These are phyloP conservation scores for Metopia argyrocephala DNA, from an alignment of 2,888 invertebrate species.

Conservation along the genomic window DNA sequence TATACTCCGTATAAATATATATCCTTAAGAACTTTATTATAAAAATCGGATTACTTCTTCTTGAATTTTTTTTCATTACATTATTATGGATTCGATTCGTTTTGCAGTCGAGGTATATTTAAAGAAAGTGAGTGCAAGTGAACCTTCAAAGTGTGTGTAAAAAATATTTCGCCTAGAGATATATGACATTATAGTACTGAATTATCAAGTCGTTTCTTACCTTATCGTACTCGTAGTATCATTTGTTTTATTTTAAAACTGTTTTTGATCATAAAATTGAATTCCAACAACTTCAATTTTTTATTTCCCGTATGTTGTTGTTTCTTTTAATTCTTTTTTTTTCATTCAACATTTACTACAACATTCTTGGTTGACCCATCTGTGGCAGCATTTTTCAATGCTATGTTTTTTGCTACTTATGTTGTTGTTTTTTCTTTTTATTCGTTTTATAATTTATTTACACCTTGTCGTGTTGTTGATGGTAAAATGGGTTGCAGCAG, in stretches of 20 bases:
- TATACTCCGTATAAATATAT: too few relatives aligned
- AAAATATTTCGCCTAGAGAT: too few relatives aligned
- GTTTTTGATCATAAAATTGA: not conserved
- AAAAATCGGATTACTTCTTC: too few relatives aligned
- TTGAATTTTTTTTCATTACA: too few relatives aligned
- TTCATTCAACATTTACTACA: not conserved
- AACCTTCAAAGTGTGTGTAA: too few relatives aligned
- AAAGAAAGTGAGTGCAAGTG: too few relatives aligned
- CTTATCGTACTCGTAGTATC: not conserved
- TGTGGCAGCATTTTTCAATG: not conserved
- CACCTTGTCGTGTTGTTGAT: slow-evolving; percentile 23
- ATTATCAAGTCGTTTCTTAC: not conserved
- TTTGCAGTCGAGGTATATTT: too few relatives aligned
- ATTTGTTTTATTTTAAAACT: not conserved
- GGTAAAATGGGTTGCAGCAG: slow-evolving; percentile 25
- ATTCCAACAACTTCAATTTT: slow-evolving; percentile 1
- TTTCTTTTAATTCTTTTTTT: not conserved
- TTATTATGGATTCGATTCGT: too few relatives aligned
- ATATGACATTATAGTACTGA: too few relatives aligned
- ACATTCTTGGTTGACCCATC: slow-evolving; percentile 21
- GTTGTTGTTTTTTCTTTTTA: not conserved
- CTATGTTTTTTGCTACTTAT: not conserved
- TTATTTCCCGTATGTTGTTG: not conserved
- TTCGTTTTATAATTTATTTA: slow-evolving; percentile 9
- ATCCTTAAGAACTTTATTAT: too few relatives aligned